Evolutionary conservation across 2,113 vertebrate species (phyloP).

Genomic region (Tachuris rubrigastra): DNA sequence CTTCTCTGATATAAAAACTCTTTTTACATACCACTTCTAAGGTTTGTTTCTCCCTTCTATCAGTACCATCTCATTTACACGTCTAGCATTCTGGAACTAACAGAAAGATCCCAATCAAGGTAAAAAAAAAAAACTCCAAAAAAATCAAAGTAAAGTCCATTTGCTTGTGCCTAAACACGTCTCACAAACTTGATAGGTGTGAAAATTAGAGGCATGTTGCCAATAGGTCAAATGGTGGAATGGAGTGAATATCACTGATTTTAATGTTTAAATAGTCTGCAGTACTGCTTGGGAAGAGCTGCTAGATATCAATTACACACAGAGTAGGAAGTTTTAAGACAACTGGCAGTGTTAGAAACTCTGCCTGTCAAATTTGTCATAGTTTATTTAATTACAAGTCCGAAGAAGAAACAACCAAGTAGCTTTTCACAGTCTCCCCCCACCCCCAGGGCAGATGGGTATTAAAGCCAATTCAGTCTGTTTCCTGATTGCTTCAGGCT

Average conservation of each 20-base stretch:
- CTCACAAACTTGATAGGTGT: not conserved
- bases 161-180: not conserved
- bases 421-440: slow-evolving; percentile 66
- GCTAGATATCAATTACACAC: not conserved
- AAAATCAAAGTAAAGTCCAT: not conserved
- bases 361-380: slow-evolving; percentile 76
- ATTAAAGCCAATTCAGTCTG: slow-evolving; percentile 74
- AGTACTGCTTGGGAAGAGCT: not conserved
- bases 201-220: slow-evolving; percentile 15
- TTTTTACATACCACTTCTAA: not conserved
- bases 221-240: not conserved
- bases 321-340: slow-evolving; percentile 28
- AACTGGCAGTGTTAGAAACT: slow-evolving; percentile 49
- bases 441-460: slow-evolving; percentile 63
- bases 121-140: no score
- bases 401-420: slow-evolving; percentile 73
- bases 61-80: not conserved
- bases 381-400: slow-evolving; percentile 84
- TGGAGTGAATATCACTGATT: not conserved
- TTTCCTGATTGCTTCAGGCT: slow-evolving; percentile 79
- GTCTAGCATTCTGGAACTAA: not conserved
- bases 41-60: not conserved
- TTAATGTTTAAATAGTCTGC: not conserved
- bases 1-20: not conserved
- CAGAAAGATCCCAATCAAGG: not conserved